phyloP scores from a whole-genome alignment of 1,140 invertebrate genomes.

The Drosophila mojavensis region DNA sequence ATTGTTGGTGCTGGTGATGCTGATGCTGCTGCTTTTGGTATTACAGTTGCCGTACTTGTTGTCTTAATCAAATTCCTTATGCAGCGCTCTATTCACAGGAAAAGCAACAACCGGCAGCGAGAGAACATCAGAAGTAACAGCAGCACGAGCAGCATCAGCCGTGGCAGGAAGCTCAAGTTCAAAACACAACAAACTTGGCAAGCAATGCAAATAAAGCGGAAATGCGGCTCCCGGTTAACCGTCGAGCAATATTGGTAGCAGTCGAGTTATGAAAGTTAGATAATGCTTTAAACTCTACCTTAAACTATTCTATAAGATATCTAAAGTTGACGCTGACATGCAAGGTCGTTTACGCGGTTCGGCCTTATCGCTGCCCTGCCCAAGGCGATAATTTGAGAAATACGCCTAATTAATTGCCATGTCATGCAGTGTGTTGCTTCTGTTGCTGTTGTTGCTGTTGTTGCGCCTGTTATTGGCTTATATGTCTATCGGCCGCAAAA shows the following conservation, averaged over 20 bases:
- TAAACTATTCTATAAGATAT: constrained; percentile 24
- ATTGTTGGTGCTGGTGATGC: constrained; percentile 28
- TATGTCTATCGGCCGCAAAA: constrained; percentile 63
- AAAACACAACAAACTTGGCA: constrained; percentile 79
- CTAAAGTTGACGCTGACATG: constrained; percentile 66
- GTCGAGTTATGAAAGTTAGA: constrained; percentile 60
- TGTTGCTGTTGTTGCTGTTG: constrained; percentile 10
- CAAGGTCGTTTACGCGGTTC: constrained; percentile 35
- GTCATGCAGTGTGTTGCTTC: constrained; percentile 59
- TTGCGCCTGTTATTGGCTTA: constrained; percentile 31
- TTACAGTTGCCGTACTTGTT: constrained; percentile 43
- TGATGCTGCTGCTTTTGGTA: constrained; percentile 25
- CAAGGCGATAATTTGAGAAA: constrained; percentile 76
- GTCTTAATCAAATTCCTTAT: constrained; percentile 80
- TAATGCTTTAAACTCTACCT: constrained; percentile 55
- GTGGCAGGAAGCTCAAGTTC: constrained; percentile 78
- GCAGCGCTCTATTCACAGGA: constrained; percentile 75
- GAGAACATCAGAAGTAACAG: neutral
- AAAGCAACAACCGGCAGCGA: constrained; percentile 56
- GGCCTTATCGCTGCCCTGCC: constrained; percentile 20
- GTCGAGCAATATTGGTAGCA: constrained; percentile 32
- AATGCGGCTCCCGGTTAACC: constrained; percentile 58
- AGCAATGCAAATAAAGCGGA: constrained; percentile 80
- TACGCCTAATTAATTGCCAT: constrained; percentile 77
- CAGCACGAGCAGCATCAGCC: constrained; percentile 25